Conservation (phyloP, 2,797 vertebrate genomes). For the Betta splendens region DNA sequence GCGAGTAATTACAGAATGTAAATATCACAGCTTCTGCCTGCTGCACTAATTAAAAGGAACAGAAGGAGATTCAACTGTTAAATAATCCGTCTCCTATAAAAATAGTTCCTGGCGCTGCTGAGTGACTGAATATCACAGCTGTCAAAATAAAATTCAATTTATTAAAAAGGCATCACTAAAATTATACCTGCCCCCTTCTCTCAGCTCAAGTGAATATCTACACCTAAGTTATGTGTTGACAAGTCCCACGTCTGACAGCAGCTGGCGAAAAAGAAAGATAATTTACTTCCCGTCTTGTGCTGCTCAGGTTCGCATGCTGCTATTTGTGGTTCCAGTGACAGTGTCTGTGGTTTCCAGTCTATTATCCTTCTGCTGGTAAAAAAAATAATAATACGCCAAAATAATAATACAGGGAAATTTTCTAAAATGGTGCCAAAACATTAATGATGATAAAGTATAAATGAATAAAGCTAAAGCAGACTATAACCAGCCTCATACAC, state of each 20-base stretch:
- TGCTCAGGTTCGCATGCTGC: background rate
- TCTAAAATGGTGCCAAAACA: no score
- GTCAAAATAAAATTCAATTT: conserved; percentile 13
- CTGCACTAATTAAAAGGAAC: conserved; percentile 69
- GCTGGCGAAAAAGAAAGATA: background rate
- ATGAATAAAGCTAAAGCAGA: no score
- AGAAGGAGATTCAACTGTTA: conserved; percentile 40
- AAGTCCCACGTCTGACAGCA: background rate
- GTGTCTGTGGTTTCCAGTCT: no score
- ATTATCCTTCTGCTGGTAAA: no score
- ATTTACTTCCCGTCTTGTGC: background rate
- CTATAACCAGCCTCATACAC: no score
- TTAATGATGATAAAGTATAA: no score
- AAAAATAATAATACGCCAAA: no score
- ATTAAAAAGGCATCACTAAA: conserved; percentile 2
- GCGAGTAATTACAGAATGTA: conserved; percentile 73
- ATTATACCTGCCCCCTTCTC: background rate
- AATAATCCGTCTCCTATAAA: conserved; percentile 42
- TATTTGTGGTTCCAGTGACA: background rate
- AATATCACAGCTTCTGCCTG: conserved; percentile 66
- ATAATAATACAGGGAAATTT: no score
- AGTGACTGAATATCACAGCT: conserved; percentile 38
- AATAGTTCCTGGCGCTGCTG: conserved; percentile 40
- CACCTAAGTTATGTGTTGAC: background rate
- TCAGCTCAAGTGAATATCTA: background rate